Percentiles rank a stretch among this genome's conserved stretches.
These are phyloP conservation scores for Cephalopholis sonnerati DNA, from an alignment of 2,113 vertebrate genomes.

Conservation along the genomic window DNA sequence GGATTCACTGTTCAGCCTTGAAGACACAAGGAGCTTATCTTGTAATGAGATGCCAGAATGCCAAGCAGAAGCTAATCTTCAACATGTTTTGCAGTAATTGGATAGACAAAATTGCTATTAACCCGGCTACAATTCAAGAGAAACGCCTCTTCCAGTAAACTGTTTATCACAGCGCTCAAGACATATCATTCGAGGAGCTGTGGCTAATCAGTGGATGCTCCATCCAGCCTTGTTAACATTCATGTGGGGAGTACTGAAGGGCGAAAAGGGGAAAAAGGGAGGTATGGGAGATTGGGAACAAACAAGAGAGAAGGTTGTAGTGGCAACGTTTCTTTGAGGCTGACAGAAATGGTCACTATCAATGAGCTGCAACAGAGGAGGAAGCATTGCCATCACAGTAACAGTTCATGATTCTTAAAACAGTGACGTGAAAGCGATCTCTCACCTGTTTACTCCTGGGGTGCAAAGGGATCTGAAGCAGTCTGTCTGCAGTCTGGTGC, in stretches of 20 bases:
- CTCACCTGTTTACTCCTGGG: conserved; percentile 88
- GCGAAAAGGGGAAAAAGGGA: conserved; percentile 1
- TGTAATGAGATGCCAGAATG: conserved; percentile 45
- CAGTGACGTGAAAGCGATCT: background rate
- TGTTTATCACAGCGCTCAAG: conserved; percentile 43
- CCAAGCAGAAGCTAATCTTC: conserved; percentile 54
- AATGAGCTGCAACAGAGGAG: background rate
- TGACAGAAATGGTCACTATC: background rate
- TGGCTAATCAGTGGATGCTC: conserved; percentile 53
- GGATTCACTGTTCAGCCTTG: conserved; percentile 9
- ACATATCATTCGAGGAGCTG: conserved; percentile 40
- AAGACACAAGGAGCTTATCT: conserved; percentile 54
- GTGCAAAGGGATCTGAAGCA: conserved; percentile 87
- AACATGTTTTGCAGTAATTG: conserved; percentile 55
- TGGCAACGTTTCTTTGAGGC: conserved; percentile 15
- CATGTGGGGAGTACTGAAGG: conserved; percentile 53
- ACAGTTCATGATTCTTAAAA: background rate
- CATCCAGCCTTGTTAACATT: conserved; percentile 55
- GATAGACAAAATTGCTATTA: conserved; percentile 34
- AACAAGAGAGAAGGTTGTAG: conserved; percentile 25
- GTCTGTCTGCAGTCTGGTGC: conserved; percentile 88
- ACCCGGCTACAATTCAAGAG: conserved; percentile 37
- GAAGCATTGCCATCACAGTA: background rate
- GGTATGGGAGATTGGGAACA: conserved; percentile 12
- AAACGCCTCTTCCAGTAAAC: conserved; percentile 43